Evolutionary conservation across 53 echinoderm and acorn worm species (phyloP).

Genomic region (Mesocentrotus franciscanus): DNA sequence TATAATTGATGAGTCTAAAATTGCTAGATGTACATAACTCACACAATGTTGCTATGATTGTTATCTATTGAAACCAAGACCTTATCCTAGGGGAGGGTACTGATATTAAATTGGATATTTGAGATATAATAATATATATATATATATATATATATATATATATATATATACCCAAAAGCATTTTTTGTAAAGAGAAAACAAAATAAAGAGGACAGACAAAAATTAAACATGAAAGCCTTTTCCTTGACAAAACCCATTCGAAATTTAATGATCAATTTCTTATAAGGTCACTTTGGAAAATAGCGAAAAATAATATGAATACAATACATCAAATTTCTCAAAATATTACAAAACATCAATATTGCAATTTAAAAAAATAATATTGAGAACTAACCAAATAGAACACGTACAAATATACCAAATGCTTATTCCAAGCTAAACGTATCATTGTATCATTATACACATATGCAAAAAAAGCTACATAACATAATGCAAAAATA

Average conservation of each 20-base stretch:
- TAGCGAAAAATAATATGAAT: conserved; percentile 23
- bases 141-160: no score
- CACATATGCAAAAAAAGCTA: background rate
- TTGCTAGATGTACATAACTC: no score
- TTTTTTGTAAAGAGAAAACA: no score
- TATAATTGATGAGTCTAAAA: no score
- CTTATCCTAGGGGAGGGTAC: no score
- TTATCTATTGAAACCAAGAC: no score
- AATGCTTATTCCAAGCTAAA: background rate
- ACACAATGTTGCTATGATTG: no score
- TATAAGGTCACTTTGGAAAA: background rate
- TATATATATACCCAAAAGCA: no score
- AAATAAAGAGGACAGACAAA: no score
- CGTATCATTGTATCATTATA: background rate
- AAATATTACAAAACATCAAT: background rate
- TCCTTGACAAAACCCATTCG: background rate
- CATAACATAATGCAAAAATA: background rate
- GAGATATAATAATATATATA: no score
- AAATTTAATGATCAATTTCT: background rate
- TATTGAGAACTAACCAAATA: background rate
- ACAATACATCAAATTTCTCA: background rate
- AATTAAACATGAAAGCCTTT: background rate
- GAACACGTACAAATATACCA: background rate
- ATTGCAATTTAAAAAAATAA: conserved; percentile 13
- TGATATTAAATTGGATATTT: no score